phyloP scores from a whole-genome alignment of 1,140 invertebrate species.

The Calycopis cecrops region DNA sequence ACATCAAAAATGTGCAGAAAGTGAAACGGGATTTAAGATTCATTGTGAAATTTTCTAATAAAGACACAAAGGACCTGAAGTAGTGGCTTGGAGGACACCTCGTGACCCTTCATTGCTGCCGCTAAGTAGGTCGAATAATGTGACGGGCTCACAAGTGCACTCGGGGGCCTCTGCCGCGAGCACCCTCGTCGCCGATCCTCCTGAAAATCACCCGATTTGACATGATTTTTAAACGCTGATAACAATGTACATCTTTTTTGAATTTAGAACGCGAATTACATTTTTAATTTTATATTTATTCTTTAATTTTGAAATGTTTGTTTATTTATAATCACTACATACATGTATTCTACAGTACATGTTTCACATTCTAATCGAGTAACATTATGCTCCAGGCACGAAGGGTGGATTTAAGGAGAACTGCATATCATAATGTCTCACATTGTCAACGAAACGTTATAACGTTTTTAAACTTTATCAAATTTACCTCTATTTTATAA shows the following conservation, averaged over 20 bases:
- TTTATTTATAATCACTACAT: too few species aligned
- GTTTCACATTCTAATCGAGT: too few species aligned
- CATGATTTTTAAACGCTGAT: constrained; percentile 71
- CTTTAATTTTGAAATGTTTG: too few species aligned
- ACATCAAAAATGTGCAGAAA: background rate
- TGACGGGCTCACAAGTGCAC: constrained; percentile 56
- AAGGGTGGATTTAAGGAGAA: too few species aligned
- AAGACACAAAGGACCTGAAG: constrained; percentile 48
- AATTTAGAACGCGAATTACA: too few species aligned
- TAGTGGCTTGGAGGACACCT: constrained; percentile 49
- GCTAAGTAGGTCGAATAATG: constrained; percentile 72
- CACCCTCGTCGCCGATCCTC: constrained; percentile 45
- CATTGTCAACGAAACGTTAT: too few species aligned
- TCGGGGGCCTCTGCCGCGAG: constrained; percentile 46
- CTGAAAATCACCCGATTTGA: constrained; percentile 71
- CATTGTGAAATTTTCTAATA: constrained; percentile 29
- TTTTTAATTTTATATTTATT: too few species aligned
- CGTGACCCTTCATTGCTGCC: constrained; percentile 42
- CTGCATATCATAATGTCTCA: too few species aligned
- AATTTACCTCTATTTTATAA: too few species aligned
- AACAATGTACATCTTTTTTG: constrained; percentile 26
- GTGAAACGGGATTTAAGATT: constrained; percentile 11
- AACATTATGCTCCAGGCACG: too few species aligned
- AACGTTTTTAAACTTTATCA: too few species aligned
- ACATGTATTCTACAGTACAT: too few species aligned